These are phyloP conservation scores for Glyptemys insculpta DNA, from an alignment of 2,797 vertebrate genomes.

Conservation along the genomic window DNA sequence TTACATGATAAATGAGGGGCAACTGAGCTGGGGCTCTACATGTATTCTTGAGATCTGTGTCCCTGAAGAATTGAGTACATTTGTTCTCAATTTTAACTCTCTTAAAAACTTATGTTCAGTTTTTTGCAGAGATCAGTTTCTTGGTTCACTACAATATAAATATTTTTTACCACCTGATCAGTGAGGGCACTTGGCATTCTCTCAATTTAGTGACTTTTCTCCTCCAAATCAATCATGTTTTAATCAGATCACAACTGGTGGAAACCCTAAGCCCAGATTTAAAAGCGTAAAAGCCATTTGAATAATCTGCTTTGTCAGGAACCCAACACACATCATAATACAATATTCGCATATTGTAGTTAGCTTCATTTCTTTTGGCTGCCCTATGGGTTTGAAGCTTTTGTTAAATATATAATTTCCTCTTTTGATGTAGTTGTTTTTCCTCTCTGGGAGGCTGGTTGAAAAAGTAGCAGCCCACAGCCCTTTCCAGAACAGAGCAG, in stretches of 20 bases:
- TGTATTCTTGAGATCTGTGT: not conserved
- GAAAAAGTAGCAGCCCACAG: constrained; percentile 33
- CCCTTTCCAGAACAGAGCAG: not conserved
- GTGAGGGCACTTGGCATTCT: constrained; percentile 26
- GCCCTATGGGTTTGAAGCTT: constrained; percentile 10
- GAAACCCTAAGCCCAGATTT: constrained; percentile 13
- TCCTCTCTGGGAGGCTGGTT: constrained; percentile 12
- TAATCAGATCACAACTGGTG: constrained; percentile 69
- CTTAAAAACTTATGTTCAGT: constrained; percentile 1
- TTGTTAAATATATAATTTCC: not conserved
- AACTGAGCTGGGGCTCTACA: not conserved
- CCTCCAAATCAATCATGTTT: constrained; percentile 52
- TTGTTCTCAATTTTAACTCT: constrained; percentile 12
- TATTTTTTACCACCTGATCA: constrained; percentile 37
- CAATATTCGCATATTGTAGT: constrained; percentile 56
- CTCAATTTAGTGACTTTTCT: constrained; percentile 58
- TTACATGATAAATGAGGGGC: not conserved
- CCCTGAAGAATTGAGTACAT: constrained; percentile 1
- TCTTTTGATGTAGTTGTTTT: not conserved
- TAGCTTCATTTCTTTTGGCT: constrained; percentile 60
- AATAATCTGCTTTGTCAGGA: constrained; percentile 60
- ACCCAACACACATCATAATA: constrained; percentile 48
- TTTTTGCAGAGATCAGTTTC: not conserved
- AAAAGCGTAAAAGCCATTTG: constrained; percentile 57
- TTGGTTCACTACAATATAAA: not conserved